Conservation (phyloP, 37 sponge, comb jelly and placozoan species). For the Amphimedon queenslandica region DNA sequence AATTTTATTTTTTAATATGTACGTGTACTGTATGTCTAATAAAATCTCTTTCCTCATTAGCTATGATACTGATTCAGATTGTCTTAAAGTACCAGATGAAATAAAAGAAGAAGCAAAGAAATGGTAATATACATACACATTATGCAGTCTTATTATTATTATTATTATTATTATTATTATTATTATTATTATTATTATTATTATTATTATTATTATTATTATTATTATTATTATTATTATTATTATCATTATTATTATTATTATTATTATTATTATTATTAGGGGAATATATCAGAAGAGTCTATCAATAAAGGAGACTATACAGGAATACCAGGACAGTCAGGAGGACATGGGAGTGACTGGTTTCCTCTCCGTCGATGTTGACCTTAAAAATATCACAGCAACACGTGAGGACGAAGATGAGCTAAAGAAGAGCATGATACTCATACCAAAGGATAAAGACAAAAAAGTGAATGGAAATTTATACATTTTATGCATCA, state of each 20-base stretch:
- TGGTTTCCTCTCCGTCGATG: slow-evolving; percentile 21
- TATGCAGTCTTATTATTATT: no score
- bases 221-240: no score
- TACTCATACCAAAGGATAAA: neutral
- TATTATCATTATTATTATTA: no score
- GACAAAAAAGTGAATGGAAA: neutral
- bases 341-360: slow-evolving; percentile 67
- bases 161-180: no score
- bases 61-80: slow-evolving; percentile 17
- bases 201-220: no score
- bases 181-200: no score
- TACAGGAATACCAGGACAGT: slow-evolving; percentile 31
- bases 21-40: neutral
- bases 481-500: no score
- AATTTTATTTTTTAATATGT: no score
- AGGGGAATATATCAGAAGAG: neutral
- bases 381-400: neutral
- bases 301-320: neutral
- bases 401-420: neutral
- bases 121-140: no score
- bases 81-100: slow-evolving; percentile 52
- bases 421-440: neutral
- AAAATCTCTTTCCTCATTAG: neutral
- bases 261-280: no score
- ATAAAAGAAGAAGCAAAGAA: slow-evolving; percentile 56